Evolutionary conservation across 2,113 vertebrate species (phyloP).

Genomic region (Mirounga angustirostris): DNA sequence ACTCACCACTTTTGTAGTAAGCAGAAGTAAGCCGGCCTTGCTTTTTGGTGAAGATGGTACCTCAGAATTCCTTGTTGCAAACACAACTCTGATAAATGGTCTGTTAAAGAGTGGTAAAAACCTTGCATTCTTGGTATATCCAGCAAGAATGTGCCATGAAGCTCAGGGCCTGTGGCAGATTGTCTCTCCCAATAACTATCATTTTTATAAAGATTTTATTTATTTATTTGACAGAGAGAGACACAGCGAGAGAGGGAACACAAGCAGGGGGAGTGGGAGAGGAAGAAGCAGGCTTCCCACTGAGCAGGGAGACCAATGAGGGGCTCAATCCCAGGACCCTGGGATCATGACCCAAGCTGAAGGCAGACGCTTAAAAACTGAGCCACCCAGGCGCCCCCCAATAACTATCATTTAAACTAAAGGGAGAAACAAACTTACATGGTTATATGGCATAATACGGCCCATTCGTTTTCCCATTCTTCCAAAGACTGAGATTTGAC

Average conservation of each 20-base stretch:
- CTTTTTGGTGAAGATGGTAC: not conserved
- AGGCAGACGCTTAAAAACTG: too few species aligned
- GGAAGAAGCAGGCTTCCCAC: too few species aligned
- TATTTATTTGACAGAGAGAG: too few species aligned
- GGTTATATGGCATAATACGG: not conserved
- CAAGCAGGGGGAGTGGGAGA: too few species aligned
- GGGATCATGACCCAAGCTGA: too few species aligned
- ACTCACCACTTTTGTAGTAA: not conserved
- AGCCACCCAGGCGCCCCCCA: too few species aligned
- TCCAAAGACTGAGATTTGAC: not conserved
- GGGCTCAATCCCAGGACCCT: too few species aligned
- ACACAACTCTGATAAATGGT: not conserved
- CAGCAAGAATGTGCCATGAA: not conserved
- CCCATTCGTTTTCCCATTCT: not conserved
- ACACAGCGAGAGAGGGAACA: too few species aligned
- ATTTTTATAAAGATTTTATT: not conserved
- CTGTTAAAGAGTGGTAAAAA: not conserved
- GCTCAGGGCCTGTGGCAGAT: not conserved
- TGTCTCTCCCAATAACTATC: not conserved
- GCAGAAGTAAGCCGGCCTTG: not conserved
- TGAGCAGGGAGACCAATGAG: too few species aligned
- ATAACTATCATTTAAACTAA: constrained; percentile 1
- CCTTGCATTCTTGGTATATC: not conserved
- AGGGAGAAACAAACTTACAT: not conserved
- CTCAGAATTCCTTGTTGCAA: not conserved